These are phyloP conservation scores for Ramphastos sulfuratus DNA, from an alignment of 2,113 vertebrate species.

Conservation along the genomic window DNA sequence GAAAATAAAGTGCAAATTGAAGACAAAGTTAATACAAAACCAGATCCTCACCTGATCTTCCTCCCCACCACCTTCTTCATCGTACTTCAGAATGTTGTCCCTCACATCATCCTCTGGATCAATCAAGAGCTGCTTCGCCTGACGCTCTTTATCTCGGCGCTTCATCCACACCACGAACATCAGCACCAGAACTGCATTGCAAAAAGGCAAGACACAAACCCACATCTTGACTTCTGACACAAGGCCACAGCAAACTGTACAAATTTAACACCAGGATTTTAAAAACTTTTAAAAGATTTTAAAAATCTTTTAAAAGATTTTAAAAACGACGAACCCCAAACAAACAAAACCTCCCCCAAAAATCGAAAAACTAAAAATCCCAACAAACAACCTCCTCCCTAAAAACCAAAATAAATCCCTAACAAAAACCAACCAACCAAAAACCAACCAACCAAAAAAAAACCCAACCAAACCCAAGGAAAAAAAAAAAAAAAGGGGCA, in stretches of 20 bases:
- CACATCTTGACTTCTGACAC: neutral
- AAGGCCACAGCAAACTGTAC: neutral
- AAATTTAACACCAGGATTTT: neutral
- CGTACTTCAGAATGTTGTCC: constrained; percentile 97
- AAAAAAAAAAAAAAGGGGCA: too few species aligned
- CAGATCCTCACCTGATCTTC: constrained; percentile 90
- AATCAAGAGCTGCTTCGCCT: constrained; percentile 95
- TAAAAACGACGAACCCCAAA: too few species aligned
- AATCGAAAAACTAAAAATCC: too few species aligned
- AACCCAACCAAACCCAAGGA: too few species aligned
- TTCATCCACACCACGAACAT: constrained; percentile 99
- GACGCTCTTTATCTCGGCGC: constrained; percentile 92
- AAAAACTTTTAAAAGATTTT: too few species aligned
- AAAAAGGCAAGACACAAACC: neutral
- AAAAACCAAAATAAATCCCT: too few species aligned
- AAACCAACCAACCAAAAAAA: too few species aligned
- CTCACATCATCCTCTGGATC: constrained; percentile 96
- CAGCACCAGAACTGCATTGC: constrained; percentile 86
- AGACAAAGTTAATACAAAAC: neutral
- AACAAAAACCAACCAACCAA: too few species aligned
- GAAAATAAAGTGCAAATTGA: neutral
- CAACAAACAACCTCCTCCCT: too few species aligned
- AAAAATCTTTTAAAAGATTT: too few species aligned
- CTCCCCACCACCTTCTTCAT: constrained; percentile 98
- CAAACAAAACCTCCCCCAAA: too few species aligned